Evolutionary conservation across 2,113 vertebrate genomes (phyloP).

Genomic region (Aptenodytes patagonicus): DNA sequence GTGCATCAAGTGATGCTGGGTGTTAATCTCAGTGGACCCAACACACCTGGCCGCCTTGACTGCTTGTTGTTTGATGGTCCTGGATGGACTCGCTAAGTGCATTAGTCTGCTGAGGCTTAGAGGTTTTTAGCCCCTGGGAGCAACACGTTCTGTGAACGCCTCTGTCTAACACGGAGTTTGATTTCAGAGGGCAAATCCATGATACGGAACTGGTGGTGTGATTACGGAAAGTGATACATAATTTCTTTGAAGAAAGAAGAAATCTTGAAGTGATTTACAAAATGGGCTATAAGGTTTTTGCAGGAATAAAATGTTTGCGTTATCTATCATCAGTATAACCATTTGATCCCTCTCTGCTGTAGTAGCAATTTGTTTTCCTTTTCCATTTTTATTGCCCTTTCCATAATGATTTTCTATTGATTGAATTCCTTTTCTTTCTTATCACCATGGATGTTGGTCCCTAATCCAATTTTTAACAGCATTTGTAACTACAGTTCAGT

Average conservation of each 20-base stretch:
- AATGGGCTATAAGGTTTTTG: not conserved
- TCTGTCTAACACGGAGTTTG: not conserved
- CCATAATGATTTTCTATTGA: not conserved
- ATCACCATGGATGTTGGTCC: not conserved
- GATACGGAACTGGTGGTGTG: not conserved
- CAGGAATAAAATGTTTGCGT: not conserved
- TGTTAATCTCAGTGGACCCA: not conserved
- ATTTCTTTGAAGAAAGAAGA: not conserved
- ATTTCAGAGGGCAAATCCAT: not conserved
- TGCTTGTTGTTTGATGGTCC: slow-evolving; percentile 25
- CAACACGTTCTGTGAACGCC: not conserved
- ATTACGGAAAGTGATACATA: not conserved
- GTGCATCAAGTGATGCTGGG: not conserved
- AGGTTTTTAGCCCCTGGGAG: slow-evolving; percentile 17
- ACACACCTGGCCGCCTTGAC: not conserved
- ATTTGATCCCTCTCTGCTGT: not conserved
- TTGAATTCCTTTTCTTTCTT: not conserved
- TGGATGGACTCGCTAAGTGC: slow-evolving; percentile 3
- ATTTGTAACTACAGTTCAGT: not conserved
- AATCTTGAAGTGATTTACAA: not conserved
- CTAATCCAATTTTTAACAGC: not conserved
- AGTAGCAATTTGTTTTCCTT: not conserved
- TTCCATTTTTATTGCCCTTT: not conserved
- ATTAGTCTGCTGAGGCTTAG: not conserved
- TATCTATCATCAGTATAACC: not conserved